Evolutionary conservation across 2,797 vertebrate genomes (phyloP).

Genomic region (Setipinna tenuifilis): DNA sequence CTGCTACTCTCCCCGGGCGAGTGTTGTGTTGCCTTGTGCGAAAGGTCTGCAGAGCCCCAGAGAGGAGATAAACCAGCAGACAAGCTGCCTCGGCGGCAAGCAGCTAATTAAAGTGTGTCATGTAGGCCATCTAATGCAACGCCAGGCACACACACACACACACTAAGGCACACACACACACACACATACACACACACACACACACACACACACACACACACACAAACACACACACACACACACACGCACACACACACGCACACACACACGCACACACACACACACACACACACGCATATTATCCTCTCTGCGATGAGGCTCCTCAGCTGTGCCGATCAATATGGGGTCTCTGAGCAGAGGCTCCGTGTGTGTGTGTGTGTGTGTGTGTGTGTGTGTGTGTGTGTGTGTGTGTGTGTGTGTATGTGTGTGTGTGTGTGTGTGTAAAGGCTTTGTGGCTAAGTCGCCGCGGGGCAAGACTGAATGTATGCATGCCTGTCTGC

Average conservation of each 20-base stretch:
- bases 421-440: no score
- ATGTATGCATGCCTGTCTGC: no score
- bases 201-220: background rate
- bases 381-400: no score
- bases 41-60: background rate
- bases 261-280: background rate
- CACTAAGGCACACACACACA: background rate
- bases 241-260: background rate
- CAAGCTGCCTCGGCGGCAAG: background rate
- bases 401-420: no score
- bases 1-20: no score
- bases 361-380: no score
- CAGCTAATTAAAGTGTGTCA: slow-evolving; percentile 3
- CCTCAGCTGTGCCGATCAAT: background rate
- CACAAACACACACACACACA: background rate
- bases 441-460: no score
- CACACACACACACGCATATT: background rate
- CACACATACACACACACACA: background rate
- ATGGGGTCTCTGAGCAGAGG: background rate
- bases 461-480: no score
- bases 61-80: background rate
- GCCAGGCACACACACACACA: background rate
- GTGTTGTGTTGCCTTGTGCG: no score
- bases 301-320: no score
- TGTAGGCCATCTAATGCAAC: slow-evolving; percentile 1